Evolutionary conservation across 1,140 invertebrate species (phyloP).

Genomic region (Mya arenaria): DNA sequence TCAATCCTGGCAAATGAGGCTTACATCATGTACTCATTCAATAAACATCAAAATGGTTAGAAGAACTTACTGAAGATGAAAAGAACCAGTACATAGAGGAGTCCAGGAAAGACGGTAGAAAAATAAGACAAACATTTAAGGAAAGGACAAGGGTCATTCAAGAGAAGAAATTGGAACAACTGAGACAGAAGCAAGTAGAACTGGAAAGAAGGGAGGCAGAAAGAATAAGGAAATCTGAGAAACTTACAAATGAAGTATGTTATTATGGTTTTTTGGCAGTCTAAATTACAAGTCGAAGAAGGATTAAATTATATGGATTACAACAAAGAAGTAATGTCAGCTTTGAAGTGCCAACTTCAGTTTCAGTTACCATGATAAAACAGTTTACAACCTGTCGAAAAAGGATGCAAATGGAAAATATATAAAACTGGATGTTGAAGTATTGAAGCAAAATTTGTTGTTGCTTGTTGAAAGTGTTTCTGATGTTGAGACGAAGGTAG

Average conservation of each 20-base stretch:
- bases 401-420: conserved; percentile 24
- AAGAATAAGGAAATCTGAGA: conserved; percentile 41
- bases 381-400: conserved; percentile 29
- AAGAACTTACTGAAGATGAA: conserved; percentile 2
- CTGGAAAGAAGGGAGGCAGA: conserved; percentile 34
- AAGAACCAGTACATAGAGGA: neutral
- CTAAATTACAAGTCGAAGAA: conserved; percentile 3
- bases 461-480: conserved; percentile 18
- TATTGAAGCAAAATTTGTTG: conserved; percentile 44
- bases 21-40: conserved; percentile 44
- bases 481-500: conserved; percentile 21
- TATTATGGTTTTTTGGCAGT: conserved; percentile 45
- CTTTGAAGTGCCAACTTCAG: conserved; percentile 22
- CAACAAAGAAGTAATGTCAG: neutral
- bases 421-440: conserved; percentile 4
- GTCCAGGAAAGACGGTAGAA: conserved; percentile 27
- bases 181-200: conserved; percentile 40
- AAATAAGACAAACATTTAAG: conserved; percentile 35
- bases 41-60: conserved; percentile 28
- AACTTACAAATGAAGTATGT: conserved; percentile 37
- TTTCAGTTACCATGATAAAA: conserved; percentile 24
- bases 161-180: conserved; percentile 27
- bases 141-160: conserved; percentile 44
- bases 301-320: neutral
- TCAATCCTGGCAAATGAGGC: conserved; percentile 8